Base-by-base conservation (phyloP, 2,888 invertebrate species). In the Fabriciana adippe region DNA sequence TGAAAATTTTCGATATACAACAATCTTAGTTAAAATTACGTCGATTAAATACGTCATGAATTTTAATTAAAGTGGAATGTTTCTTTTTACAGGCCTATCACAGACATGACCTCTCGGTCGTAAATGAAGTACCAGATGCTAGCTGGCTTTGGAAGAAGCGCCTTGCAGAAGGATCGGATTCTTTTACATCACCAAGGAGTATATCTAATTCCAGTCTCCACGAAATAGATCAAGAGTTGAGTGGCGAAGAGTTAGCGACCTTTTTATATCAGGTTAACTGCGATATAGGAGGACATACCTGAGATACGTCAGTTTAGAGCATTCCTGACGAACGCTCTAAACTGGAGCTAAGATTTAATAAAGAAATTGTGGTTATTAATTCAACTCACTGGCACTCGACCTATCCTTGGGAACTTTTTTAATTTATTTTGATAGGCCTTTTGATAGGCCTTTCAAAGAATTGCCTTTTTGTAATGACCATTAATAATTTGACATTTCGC, bases 131-230 rank as follows among this genome's bases (percentile, higher is more conserved):
- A n/a, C 89, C 88, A 1, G 84, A 81, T 70, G 87, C 87, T 51
- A 85, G 83, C 70, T 85, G 83, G 55, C 87, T 86, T 65, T 91
- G 90, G 31, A 83, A 86, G 63, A 81, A 83, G 45, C 88, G 87
- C 81, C 77, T 85, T 14, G 82, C 78, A 79, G 86, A 88, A 45
- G 81, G 79, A 21, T 88, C 90, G 0, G 90, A 89, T 78, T 89
- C 93, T 61, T 84, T 86, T 73, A 93, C 89, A 59, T 93, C 93
- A 26, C 90, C 92, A 55, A 91, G 93, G 50, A 93, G 94, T 69
- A 96, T 96, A 77, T 96, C 96, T 81, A 96, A 96, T 87, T 95
- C 95, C 67, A 96, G 96, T 78, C 91, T 96, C n/a, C 94, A 95
- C 64, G 95, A 96, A 81, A 88, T 95, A 72, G 95, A 95, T 76